Base-by-base conservation (phyloP, 2,888 invertebrate genomes). In the Yponomeuta plumbellus region DNA sequence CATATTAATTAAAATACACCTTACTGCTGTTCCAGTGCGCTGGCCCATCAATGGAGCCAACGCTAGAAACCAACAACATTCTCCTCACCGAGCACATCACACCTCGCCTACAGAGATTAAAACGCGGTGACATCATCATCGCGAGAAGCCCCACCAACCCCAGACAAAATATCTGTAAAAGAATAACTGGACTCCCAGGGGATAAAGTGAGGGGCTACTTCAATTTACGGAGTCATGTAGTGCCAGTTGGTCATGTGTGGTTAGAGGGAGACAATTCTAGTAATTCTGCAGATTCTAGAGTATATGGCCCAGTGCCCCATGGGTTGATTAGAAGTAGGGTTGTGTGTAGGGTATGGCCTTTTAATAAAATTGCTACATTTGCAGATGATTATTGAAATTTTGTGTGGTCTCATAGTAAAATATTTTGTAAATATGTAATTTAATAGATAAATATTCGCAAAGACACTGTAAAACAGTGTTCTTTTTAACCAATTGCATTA, bases 31-130 rank as follows among this genome's bases (percentile, higher is more conserved):
- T 92, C 64, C 81, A 98, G 97, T 98, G 98, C 84, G 94, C 94
- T 66, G 98, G 98, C 21, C 96, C 97, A 2, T 98, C 98, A 0
- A 98, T 98, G 98, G 96, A 97, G 82, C 98, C 98, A 6, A 97
- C 97, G 1, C 93, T 98, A 66, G 92, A 93, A 74, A 93, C 96
- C 6, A 94, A 96, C 73, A 97, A 98, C 80, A 92, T 98, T 67
- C 88, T 98, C 34, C 79, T 98, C 8, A 95, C 96, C 0, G 97
- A 98, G 83, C 95, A 96, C 71, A 88, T 97, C 68, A 93, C 95
- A 1, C 93, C 95, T 6, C 85, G 93, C 68, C 80, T 94, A 58
- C 92, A 93, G 69, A 92, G 89, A 70, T 84, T 95, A 66, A 89
- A 92, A 66, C 93, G 94, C 67, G 98, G 97, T 17, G 97, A 98